Percentiles rank a stretch among this genome's conserved stretches.
Evolutionary conservation across 1,140 invertebrate genomes (phyloP).

Genomic region (Plectrocnemia conspersa): DNA sequence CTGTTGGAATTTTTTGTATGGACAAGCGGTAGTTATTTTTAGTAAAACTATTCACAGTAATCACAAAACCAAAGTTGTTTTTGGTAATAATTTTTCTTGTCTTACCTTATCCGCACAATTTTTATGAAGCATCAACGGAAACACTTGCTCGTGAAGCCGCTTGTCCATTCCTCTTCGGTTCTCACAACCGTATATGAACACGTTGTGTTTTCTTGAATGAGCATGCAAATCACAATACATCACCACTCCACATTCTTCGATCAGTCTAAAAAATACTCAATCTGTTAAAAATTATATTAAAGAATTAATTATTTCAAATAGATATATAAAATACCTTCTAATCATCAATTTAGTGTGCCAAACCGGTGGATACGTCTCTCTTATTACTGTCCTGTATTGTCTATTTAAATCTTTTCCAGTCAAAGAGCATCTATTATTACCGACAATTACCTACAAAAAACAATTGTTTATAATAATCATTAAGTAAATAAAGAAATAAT

Average conservation of each 20-base stretch:
- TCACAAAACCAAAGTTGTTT: too few species aligned
- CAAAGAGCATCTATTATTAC: constrained; percentile 85
- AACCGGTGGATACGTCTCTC: constrained; percentile 87
- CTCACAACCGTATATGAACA: constrained; percentile 96
- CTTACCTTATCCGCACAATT: constrained; percentile 85
- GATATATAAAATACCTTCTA: constrained; percentile 56
- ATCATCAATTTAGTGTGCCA: constrained; percentile 91
- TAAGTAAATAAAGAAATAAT: constrained; percentile 16
- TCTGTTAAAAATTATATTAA: constrained; percentile 10
- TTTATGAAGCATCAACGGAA: constrained; percentile 88
- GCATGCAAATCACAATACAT: constrained; percentile 95
- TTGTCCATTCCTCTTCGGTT: constrained; percentile 73
- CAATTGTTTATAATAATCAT: constrained; percentile 29
- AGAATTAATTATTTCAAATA: constrained; percentile 1
- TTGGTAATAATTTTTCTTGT: too few species aligned
- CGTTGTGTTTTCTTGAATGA: constrained; percentile 89
- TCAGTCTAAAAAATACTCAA: constrained; percentile 54
- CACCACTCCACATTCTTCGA: constrained; percentile 87
- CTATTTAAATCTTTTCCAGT: constrained; percentile 84
- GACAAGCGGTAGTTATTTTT: too few species aligned
- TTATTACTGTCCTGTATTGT: constrained; percentile 81
- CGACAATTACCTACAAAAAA: constrained; percentile 65
- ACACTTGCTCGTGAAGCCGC: constrained; percentile 80
- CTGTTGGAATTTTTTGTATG: too few species aligned
- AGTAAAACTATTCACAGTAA: too few species aligned